Evolutionary conservation across 2,888 invertebrate genomes (phyloP), one percentile per base, ranked within the genome.

Genomic region (Holacanthella duospinosa): DNA sequence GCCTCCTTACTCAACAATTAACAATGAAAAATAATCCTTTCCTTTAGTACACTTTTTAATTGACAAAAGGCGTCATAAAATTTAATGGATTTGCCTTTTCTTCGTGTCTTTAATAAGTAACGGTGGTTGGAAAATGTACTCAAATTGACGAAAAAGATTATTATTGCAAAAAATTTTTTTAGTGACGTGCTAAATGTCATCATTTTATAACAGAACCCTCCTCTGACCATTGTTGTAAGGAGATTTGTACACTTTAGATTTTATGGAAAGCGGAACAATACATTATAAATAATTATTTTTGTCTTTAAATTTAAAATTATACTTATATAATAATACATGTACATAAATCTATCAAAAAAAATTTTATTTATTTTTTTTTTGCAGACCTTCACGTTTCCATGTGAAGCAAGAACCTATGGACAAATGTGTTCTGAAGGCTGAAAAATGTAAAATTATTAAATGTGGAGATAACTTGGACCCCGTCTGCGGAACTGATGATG

Each of bases 401-500:
- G 71, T 71, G 29, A 69, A 67, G 27, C 82, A 83, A 71, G 85
- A 86, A 0, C 87, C 88, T 72, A 87, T 88, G 80, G 89, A 89
- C 68, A 90, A 90, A 75, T 92, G 91, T 74, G 83, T 85, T 58
- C 77, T 81, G 1, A 85, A 87, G 69, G 79, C 89, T 76, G 83
- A 82, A 69, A 87, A 89, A 74, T 92, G 92, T 76, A 80, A 84
- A 74, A 88, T 88, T 74, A 80, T 83, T 61, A 84, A 85, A 66
- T 77, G 78, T 64, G 74, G 75, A 29, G 71, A 68, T 12, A 73
- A 72, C 21, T 72, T 73, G 58, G 77, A 77, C 76, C 88, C 88
- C 1, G 86, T 92, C n/a, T 93, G 93, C 74, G 93, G 92, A 1
- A 90, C 90, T 6, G 92, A 93, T 74, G 90, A 91, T 21, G 85